A percentile compares a stretch with the other conserved stretches of the same genome.
Evolutionary conservation across 2,888 invertebrate species (phyloP).

Genomic region (Uloborus plumipes): DNA sequence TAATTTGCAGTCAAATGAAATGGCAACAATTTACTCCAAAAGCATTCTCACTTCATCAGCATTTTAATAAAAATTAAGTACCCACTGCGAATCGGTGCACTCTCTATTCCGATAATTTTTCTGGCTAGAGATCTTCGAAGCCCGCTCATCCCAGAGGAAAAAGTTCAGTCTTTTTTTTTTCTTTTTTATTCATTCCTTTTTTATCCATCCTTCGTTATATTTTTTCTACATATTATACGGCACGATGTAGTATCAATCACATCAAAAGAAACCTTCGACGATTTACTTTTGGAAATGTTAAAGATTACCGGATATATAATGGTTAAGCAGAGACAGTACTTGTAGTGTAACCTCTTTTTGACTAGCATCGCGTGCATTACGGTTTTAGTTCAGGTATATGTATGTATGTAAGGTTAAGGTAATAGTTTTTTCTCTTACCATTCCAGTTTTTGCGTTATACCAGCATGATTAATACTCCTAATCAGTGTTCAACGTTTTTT

Average conservation of each 20-base stretch:
- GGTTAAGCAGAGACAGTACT: not conserved
- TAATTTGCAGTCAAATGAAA: conserved; percentile 58
- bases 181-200: too few species aligned
- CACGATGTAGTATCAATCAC: conserved; percentile 40
- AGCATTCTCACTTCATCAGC: conserved; percentile 50
- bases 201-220: not conserved
- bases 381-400: not conserved
- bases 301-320: conserved; percentile 9
- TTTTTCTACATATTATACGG: conserved; percentile 3
- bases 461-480: too few species aligned
- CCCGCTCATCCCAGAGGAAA: not conserved
- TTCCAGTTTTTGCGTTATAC: too few species aligned
- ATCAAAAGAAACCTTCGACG: conserved; percentile 14
- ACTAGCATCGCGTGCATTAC: conserved; percentile 5
- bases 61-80: conserved; percentile 61
- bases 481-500: too few species aligned
- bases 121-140: conserved; percentile 19
- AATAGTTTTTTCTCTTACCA: too few species aligned
- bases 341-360: conserved; percentile 6
- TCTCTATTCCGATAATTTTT: conserved; percentile 29
- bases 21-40: conserved; percentile 54
- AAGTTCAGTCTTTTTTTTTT: not conserved
- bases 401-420: too few species aligned
- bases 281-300: conserved; percentile 18
- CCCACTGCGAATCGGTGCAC: conserved; percentile 40